Percentiles rank a stretch among this genome's conserved stretches.
Conservation (phyloP, 1,140 invertebrate genomes). For the Zelostemma sp. region DNA sequence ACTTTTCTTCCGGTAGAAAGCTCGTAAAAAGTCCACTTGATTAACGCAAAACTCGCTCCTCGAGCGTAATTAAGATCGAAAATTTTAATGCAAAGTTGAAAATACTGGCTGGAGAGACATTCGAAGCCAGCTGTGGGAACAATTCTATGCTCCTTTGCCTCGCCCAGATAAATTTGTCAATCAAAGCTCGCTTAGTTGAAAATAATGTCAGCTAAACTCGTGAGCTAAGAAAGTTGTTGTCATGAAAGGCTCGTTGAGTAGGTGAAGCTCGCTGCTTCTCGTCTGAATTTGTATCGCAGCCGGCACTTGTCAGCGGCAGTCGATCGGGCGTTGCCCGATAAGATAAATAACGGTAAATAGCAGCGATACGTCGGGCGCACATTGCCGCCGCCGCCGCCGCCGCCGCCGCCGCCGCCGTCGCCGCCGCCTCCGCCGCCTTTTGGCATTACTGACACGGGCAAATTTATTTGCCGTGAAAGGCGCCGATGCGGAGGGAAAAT, state of each 20-base stretch:
- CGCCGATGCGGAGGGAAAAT: slow-evolving; percentile 42
- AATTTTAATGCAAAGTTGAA: no score
- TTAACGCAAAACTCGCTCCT: background rate
- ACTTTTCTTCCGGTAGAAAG: no score
- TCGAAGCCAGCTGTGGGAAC: no score
- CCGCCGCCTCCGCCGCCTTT: no score
- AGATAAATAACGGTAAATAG: slow-evolving; percentile 55
- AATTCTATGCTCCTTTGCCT: no score
- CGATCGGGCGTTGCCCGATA: slow-evolving; percentile 33
- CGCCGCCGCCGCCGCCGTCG: no score
- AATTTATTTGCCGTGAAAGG: slow-evolving; percentile 48
- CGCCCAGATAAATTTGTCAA: slow-evolving; percentile 32
- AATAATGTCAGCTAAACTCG: slow-evolving; percentile 26
- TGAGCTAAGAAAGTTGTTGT: slow-evolving; percentile 20
- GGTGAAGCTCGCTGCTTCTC: slow-evolving; percentile 16
- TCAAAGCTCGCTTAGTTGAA: slow-evolving; percentile 32
- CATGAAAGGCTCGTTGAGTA: slow-evolving; percentile 40
- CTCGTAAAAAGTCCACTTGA: background rate
- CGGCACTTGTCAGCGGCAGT: slow-evolving; percentile 45
- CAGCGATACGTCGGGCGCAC: slow-evolving; percentile 41
- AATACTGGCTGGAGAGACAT: no score
- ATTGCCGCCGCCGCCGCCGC: no score
- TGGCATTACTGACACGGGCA: slow-evolving; percentile 47
- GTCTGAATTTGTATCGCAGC: slow-evolving; percentile 36
- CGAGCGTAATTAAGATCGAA: no score